phyloP scores from a whole-genome alignment of 2,113 vertebrate species.

The Micronycteris hirsuta region DNA sequence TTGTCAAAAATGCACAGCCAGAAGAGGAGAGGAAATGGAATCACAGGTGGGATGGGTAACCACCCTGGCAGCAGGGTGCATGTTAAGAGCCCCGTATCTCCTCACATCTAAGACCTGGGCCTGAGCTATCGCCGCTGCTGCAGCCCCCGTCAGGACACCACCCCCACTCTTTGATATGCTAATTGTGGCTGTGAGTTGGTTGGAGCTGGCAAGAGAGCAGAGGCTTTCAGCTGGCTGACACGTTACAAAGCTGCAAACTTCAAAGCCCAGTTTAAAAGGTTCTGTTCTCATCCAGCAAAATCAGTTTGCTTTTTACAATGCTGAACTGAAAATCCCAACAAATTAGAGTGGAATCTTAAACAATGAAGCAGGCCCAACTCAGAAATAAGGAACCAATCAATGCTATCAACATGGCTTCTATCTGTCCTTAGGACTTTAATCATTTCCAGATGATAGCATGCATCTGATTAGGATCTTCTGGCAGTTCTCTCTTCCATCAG shows the following conservation, averaged over 20 bases:
- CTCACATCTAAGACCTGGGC: conserved; percentile 54
- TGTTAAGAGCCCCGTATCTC: not conserved
- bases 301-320: conserved; percentile 74
- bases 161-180: conserved; percentile 78
- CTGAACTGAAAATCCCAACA: conserved; percentile 67
- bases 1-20: not conserved
- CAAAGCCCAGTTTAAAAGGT: conserved; percentile 74
- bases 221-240: conserved; percentile 72
- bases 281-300: conserved; percentile 71
- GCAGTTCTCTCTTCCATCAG: conserved; percentile 64
- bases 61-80: not conserved
- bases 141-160: conserved; percentile 52
- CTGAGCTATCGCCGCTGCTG: conserved; percentile 27
- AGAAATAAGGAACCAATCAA: conserved; percentile 89
- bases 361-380: conserved; percentile 77
- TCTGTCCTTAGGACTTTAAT: conserved; percentile 85
- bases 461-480: conserved; percentile 72
- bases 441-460: conserved; percentile 85
- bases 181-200: conserved; percentile 76
- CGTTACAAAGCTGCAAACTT: conserved; percentile 78
- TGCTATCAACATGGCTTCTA: conserved; percentile 89
- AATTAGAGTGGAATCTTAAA: conserved; percentile 77
- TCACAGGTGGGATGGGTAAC: not conserved
- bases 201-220: conserved; percentile 68
- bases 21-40: conserved; percentile 26